Base-by-base conservation (phyloP, 2,888 invertebrate genomes). In the Linnaemya tessellans region DNA sequence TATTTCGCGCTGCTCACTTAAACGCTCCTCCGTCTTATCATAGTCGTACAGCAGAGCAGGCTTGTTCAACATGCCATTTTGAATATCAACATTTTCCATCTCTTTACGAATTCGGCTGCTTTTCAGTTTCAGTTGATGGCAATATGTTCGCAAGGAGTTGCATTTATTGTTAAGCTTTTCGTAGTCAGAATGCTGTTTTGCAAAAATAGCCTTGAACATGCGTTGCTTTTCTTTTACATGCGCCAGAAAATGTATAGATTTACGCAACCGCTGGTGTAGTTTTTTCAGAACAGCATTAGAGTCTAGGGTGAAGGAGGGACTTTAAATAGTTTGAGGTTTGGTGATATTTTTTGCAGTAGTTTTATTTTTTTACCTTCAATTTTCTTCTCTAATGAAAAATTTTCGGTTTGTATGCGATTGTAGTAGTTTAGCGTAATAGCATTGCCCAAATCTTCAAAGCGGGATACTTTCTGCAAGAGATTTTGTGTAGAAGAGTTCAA, bases 31-130 rank as follows among this genome's bases (percentile, higher is more conserved):
- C 0, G 91, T 92, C 0, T 25, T 49, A 75, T 92, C 92, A 70
- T 88, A 92, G 65, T 92, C 92, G 8, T 88, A 43, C 87, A 92
- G 84, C 1, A 92, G 85, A 0, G 87, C 80, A 0, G 90, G 91
- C 81, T 91, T 91, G 38, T 89, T 87, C 9, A 92, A 73, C 0
- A 92, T 84, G 4, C 92, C 92, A n/a, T 89, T 89, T 51, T 90
- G 87, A n/a, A 87, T 89, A 64, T 88, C 89, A 3, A 91, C 77
- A 3, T 90, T 89, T 3, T 74, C 70, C 0, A 89, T 87, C 46
- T 86, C 83, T 5, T 89, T 87, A 0, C 90, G 88, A 8, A 90
- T 80, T 0, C 20, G 15, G 8, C 70, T 88, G 0, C 89, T 89
- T 30, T 89, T 71, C 15, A 89, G 20, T 80, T 91, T 91, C n/a